Conservation (phyloP, 1,140 invertebrate species). For the Pentalonia nigronervosa region DNA sequence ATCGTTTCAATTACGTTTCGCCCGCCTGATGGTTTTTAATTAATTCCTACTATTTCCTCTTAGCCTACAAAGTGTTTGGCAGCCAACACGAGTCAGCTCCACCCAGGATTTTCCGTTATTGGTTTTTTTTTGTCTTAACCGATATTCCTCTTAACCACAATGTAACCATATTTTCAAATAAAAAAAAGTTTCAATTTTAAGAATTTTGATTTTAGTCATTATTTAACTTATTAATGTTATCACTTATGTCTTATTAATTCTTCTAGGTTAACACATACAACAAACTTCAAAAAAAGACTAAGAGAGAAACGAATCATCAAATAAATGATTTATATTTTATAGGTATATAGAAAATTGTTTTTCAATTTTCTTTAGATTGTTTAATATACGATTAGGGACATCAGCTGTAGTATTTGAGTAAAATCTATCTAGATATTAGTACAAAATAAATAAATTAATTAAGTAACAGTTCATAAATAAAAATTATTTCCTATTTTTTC, state of each 20-base stretch:
- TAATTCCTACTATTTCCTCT: background rate
- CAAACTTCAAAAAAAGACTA: background rate
- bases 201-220: background rate
- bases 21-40: slow-evolving; percentile 43
- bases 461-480: background rate
- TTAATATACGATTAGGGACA: background rate
- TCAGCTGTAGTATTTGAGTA: too few species aligned
- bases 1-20: slow-evolving; percentile 27
- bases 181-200: background rate
- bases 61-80: background rate
- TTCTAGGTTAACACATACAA: background rate
- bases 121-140: background rate
- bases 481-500: background rate
- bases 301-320: background rate
- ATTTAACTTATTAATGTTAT: background rate
- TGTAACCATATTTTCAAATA: background rate
- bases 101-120: background rate
- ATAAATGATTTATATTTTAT: background rate
- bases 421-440: background rate
- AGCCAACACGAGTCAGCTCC: background rate
- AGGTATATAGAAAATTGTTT: background rate
- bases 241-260: background rate
- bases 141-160: background rate
- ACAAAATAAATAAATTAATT: background rate
- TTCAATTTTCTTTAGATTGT: background rate